Evolutionary conservation across 2,797 vertebrate genomes (phyloP), one percentile per base, ranked within the genome.

Genomic region (Streptopelia turtur): DNA sequence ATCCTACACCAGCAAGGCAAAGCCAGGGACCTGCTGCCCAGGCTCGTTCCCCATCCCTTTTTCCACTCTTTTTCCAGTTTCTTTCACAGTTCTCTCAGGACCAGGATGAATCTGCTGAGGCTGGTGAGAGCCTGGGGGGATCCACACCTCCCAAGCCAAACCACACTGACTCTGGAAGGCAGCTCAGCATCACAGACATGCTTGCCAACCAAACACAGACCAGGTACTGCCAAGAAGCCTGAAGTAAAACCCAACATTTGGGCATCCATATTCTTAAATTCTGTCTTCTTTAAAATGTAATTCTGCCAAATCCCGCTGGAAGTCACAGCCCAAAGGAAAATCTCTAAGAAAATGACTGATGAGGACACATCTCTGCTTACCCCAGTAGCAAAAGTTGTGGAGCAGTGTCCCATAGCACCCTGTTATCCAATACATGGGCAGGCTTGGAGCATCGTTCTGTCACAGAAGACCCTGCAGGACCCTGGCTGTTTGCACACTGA

Each of bases 181-280:
- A 50, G 78, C 24, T 5, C 37, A 10, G 90, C 30, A 0, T 60
- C 41, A 37, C 52, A 16, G 74, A 33, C 65, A 16, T 0, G 3
- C 65, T 79, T 93, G 96, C 90, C 88, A 97, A 82, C n/a, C n/a
- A 72, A 88, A 94, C 3, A 30, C 56, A 90, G 83, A 23, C 63
- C 93, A 95, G 93, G 86, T 88, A 69, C 57, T 96, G 95, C 93
- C 96, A 97, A 95, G 90, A 91, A 92, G 80, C 92, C 79, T 93
- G 55, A 69, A 94, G 95, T 89, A 88, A 95, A 96, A 87, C 63
- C 70, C 90, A 94, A 79, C 90, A 93, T 95, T 96, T 96, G 94
- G 83, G 81, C 77, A 95, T 95, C 86, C 94, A 95, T 96, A 95
- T 94, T 95, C 94, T 94, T 92, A 94, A 94, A 80, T 75, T 61